A percentile compares a stretch with the other conserved stretches of the same genome.
Evolutionary conservation across 1,140 invertebrate species (phyloP).

Genomic region (Brachionus sp.): DNA sequence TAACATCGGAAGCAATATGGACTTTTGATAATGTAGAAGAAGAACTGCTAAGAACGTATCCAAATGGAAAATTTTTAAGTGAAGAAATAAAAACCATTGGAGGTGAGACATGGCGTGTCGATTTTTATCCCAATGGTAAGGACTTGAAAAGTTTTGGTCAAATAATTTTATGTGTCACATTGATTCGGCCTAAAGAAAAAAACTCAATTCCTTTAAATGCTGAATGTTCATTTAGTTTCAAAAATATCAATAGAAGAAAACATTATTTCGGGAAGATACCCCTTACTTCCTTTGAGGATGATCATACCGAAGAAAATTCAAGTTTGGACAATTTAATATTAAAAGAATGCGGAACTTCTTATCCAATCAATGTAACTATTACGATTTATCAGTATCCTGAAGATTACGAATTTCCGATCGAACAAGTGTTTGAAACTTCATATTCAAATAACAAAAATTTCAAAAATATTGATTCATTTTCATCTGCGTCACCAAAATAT

Average conservation of each 20-base stretch:
- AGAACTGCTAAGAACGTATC: slow-evolving; percentile 23
- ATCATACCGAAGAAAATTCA: slow-evolving; percentile 13
- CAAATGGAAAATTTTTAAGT: slow-evolving; percentile 4
- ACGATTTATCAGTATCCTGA: slow-evolving; percentile 17
- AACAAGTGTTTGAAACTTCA: neutral
- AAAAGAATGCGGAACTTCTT: neutral
- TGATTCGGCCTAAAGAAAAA: neutral
- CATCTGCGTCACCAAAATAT: neutral
- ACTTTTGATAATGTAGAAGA: slow-evolving; percentile 15
- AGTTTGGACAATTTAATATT: slow-evolving; percentile 2
- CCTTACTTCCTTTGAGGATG: neutral
- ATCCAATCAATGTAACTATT: slow-evolving; percentile 9
- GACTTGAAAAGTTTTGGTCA: slow-evolving; percentile 7
- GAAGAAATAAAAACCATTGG: slow-evolving; percentile 28
- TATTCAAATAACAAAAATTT: neutral
- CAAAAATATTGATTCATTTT: neutral
- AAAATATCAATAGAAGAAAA: slow-evolving; percentile 21
- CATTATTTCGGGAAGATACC: slow-evolving; percentile 38
- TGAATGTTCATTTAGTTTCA: slow-evolving; percentile 29
- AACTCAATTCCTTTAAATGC: neutral
- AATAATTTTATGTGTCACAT: neutral
- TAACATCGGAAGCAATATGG: slow-evolving; percentile 29
- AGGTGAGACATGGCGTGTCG: neutral
- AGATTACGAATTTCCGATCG: neutral
- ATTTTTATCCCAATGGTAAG: slow-evolving; percentile 37